phyloP scores from a whole-genome alignment of 2,888 invertebrate species.

The Tachina fera region DNA sequence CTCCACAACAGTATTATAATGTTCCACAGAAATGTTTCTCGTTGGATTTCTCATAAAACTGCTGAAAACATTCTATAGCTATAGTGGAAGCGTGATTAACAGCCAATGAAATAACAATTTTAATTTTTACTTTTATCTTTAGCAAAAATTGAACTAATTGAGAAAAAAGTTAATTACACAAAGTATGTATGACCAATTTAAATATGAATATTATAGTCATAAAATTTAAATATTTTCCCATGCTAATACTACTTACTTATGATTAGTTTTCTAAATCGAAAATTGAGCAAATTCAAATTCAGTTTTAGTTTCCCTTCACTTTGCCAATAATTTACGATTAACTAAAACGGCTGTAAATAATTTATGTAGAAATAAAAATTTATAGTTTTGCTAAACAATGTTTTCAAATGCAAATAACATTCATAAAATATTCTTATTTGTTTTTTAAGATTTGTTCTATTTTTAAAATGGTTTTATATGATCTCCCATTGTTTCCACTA shows the following conservation, averaged over 20 bases:
- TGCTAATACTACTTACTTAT: background rate
- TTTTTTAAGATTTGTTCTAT: constrained; percentile 2
- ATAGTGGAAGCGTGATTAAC: too few species aligned
- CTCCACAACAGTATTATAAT: too few species aligned
- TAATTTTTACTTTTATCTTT: too few species aligned
- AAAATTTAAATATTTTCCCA: background rate
- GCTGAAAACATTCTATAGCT: too few species aligned
- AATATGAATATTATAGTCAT: too few species aligned
- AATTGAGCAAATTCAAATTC: background rate
- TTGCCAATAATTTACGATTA: constrained; percentile 28
- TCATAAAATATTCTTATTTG: constrained; percentile 4
- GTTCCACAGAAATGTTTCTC: too few species aligned
- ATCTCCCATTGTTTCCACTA: constrained; percentile 17
- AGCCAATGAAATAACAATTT: too few species aligned
- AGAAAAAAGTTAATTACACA: too few species aligned
- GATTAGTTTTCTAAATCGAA: background rate
- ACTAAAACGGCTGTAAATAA: constrained; percentile 24
- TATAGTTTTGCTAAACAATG: constrained; percentile 27
- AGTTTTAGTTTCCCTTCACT: constrained; percentile 29
- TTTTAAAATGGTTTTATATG: constrained; percentile 10
- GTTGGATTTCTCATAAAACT: too few species aligned
- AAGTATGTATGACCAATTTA: too few species aligned
- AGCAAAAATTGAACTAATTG: too few species aligned
- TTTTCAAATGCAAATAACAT: constrained; percentile 19
- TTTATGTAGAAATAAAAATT: constrained; percentile 29